These are phyloP conservation scores for Nycteola revayana DNA, from an alignment of 2,888 invertebrate species.

Conservation along the genomic window DNA sequence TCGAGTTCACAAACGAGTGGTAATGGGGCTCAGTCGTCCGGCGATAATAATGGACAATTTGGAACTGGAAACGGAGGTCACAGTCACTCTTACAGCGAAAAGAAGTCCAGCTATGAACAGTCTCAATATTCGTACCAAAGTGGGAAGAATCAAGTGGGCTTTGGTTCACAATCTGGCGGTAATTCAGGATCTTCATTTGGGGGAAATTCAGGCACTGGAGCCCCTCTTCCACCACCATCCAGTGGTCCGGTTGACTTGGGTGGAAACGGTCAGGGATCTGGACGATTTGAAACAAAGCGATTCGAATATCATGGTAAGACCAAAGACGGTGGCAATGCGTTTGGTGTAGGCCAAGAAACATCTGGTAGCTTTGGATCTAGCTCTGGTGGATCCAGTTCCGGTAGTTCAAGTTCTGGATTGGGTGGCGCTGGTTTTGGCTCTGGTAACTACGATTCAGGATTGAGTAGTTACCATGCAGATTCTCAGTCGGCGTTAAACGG, in stretches of 20 bases:
- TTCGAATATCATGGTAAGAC: conserved; percentile 1
- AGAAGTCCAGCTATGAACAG: conserved; percentile 33
- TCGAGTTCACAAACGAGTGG: too few species aligned
- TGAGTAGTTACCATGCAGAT: conserved; percentile 11
- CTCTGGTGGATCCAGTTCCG: conserved; percentile 2
- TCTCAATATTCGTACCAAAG: conserved; percentile 37
- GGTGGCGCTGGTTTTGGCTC: conserved; percentile 1
- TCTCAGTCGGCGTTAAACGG: conserved; percentile 46
- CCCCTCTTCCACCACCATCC: background rate
- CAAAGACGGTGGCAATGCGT: conserved; percentile 5
- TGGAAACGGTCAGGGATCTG: background rate
- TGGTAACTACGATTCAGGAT: conserved; percentile 6
- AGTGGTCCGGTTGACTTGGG: background rate
- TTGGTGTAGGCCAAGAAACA: conserved; percentile 10
- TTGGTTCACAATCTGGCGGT: conserved; percentile 10
- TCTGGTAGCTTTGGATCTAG: conserved; percentile 10
- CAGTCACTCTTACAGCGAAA: conserved; percentile 8
- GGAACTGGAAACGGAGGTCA: conserved; percentile 6
- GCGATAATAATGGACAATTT: background rate
- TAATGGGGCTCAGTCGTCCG: conserved; percentile 2
- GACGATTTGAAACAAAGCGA: conserved; percentile 6
- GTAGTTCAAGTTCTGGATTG: background rate
- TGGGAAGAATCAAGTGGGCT: conserved; percentile 12
- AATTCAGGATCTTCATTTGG: conserved; percentile 5
- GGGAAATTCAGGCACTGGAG: background rate